Conservation (phyloP, 2,113 vertebrate species). For the Paradisaea rubra region DNA sequence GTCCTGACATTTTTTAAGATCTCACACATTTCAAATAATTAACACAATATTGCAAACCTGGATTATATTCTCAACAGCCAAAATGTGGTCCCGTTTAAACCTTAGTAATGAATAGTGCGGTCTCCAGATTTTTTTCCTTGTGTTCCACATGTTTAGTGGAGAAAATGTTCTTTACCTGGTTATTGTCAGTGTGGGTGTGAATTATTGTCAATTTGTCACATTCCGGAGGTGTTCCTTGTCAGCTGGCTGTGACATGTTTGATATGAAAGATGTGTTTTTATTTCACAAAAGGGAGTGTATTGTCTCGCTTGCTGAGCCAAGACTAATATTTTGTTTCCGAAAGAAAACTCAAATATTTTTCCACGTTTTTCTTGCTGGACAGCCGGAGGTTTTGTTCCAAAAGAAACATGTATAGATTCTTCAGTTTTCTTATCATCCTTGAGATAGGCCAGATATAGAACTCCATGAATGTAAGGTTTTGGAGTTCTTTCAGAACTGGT, state of each 20-base stretch:
- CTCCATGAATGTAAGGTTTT: background rate
- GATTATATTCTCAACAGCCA: background rate
- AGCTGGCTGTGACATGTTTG: slow-evolving; percentile 53
- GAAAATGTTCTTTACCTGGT: slow-evolving; percentile 55
- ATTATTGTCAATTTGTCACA: slow-evolving; percentile 44
- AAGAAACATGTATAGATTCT: slow-evolving; percentile 66
- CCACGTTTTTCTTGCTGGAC: slow-evolving; percentile 69
- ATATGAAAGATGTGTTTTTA: slow-evolving; percentile 61
- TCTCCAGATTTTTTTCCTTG: background rate
- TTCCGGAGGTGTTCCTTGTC: slow-evolving; percentile 63
- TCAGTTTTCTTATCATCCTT: slow-evolving; percentile 63
- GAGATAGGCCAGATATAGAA: slow-evolving; percentile 56
- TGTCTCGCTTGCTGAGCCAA: slow-evolving; percentile 71
- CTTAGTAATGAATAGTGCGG: background rate
- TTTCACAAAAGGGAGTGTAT: slow-evolving; percentile 63
- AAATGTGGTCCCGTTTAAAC: background rate
- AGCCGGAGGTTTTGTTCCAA: slow-evolving; percentile 70
- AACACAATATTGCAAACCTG: background rate
- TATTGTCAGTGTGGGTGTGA: slow-evolving; percentile 46
- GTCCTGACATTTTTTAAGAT: background rate
- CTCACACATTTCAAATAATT: background rate
- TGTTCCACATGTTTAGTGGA: background rate
- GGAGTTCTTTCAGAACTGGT: slow-evolving; percentile 11
- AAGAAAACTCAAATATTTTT: slow-evolving; percentile 72
- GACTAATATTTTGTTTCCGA: slow-evolving; percentile 78